phyloP scores from a whole-genome alignment of 1,140 invertebrate species.

The Bombus superbus region DNA sequence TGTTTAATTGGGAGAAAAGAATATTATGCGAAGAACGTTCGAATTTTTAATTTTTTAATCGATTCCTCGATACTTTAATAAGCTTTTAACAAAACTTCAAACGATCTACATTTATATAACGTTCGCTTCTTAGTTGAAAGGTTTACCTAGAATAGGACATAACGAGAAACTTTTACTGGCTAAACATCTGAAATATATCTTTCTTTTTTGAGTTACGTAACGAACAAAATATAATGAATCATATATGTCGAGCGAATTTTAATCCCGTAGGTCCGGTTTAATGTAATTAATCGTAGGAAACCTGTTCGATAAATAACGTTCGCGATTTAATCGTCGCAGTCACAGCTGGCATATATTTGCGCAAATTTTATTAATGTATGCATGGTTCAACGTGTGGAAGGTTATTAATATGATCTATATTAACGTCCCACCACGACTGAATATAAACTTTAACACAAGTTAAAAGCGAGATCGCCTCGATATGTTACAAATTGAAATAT shows the following conservation, averaged over 20 bases:
- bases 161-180: too few relatives aligned
- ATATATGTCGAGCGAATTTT: neutral
- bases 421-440: neutral
- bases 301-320: conserved; percentile 26
- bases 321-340: neutral
- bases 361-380: conserved; percentile 42
- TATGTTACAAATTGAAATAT: conserved; percentile 22
- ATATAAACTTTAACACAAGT: neutral
- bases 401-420: conserved; percentile 24
- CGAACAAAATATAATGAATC: neutral
- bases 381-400: neutral
- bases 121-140: too few relatives aligned
- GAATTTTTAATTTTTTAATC: too few relatives aligned
- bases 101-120: too few relatives aligned
- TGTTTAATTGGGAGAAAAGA: too few relatives aligned
- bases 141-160: too few relatives aligned
- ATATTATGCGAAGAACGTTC: too few relatives aligned
- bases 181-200: too few relatives aligned
- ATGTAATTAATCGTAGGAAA: conserved; percentile 13
- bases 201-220: neutral
- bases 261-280: neutral
- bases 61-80: too few relatives aligned
- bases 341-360: neutral
- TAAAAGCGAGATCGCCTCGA: neutral
- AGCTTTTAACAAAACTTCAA: too few relatives aligned